Conservation (phyloP, 2,888 invertebrate genomes). For the Phengaris arion region DNA sequence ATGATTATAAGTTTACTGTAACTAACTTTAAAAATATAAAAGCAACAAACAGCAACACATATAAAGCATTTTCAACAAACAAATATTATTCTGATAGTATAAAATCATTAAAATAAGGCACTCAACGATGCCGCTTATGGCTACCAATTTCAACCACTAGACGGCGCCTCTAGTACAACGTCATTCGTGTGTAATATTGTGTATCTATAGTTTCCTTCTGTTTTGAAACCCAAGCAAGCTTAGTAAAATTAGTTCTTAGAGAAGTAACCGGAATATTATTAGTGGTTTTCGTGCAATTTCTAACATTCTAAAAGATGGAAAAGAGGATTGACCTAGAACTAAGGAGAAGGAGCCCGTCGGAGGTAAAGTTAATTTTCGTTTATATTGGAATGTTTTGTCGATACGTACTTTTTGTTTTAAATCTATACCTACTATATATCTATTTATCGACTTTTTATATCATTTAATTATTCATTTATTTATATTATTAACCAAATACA, state of each 20-base stretch:
- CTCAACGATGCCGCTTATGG: constrained; percentile 60
- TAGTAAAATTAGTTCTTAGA: constrained; percentile 71
- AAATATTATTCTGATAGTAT: not conserved
- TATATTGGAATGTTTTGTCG: constrained; percentile 77
- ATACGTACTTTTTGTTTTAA: constrained; percentile 66
- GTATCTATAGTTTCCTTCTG: constrained; percentile 80
- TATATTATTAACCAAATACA: constrained; percentile 20
- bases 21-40: not conserved
- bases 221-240: constrained; percentile 81
- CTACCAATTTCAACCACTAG: constrained; percentile 59
- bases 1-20: not conserved
- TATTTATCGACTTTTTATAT: constrained; percentile 28
- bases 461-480: not conserved
- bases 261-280: constrained; percentile 57
- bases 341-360: constrained; percentile 92
- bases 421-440: constrained; percentile 14
- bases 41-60: too few species aligned
- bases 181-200: constrained; percentile 63
- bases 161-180: constrained; percentile 71
- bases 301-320: constrained; percentile 84
- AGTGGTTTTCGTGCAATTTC: constrained; percentile 60
- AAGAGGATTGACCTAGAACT: constrained; percentile 97
- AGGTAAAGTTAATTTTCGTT: constrained; percentile 83
- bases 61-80: not conserved
- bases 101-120: constrained; percentile 39